Evolutionary conservation across 2,797 vertebrate genomes (phyloP), one percentile per base, ranked within the genome.

Genomic region (Megaceryle alcyon): DNA sequence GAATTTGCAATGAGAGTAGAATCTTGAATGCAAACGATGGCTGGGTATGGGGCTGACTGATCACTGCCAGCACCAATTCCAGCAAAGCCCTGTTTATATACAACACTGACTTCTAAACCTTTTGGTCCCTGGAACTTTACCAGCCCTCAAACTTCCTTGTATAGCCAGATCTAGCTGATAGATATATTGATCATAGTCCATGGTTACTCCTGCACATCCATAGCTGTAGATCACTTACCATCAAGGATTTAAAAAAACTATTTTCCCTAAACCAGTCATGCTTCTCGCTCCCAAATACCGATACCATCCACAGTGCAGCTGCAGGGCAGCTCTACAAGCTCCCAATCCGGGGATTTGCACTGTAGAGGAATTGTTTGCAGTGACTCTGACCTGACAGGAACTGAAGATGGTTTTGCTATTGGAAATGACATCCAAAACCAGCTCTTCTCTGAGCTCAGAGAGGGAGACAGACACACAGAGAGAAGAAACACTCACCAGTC

Each of bases 401-500:
- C 21, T 41, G 33, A 86, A 68, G 49, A 56, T 22, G 14, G 4
- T 41, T 88, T 88, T 90, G 33, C 39, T 75, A 12, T 17, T 51
- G 78, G 76, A 70, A 64, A 63, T 9, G 10, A 44, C 23, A 43
- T 41, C 22, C 18, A 86, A 60, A 35, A 39, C 39, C 41, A n/a
- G 14, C 18, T 66, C 12, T 39, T 81, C 43, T 71, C n/a, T 65
- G 78, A 26, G 28, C 35, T 86, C 56, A 46, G 61, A 68, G 33
- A 18, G 14, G 63, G 17, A 83, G 31, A 23, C 33, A 87, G 29
- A 65, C 12, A 44, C 14, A 71, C 22, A 82, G 25, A 43, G 14
- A 82, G 18, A 56, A 3, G 17, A 57, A 78, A 59, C n/a, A 95
- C 98, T 98, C 98, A 99, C 99, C 99, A 33, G 98, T 98, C 63